These are phyloP conservation scores for Caloenas nicobarica DNA, from an alignment of 2,113 vertebrate genomes.

Conservation along the genomic window DNA sequence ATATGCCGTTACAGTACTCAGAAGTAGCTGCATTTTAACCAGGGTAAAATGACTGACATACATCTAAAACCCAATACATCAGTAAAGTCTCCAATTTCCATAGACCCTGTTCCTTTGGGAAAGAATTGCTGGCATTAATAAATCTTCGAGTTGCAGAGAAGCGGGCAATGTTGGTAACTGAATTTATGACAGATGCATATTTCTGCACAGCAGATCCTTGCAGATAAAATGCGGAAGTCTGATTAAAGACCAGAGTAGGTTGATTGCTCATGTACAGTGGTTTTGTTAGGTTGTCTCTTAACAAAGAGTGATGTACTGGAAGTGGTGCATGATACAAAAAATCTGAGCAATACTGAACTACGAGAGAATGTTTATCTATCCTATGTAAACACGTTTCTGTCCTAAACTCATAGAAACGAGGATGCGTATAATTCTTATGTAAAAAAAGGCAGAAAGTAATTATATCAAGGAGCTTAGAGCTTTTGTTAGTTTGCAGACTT, in stretches of 20 bases:
- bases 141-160: neutral
- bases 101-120: neutral
- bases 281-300: neutral
- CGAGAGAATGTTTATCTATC: neutral
- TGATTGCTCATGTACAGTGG: neutral
- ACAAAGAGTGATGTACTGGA: neutral
- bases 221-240: neutral
- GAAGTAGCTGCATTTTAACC: neutral
- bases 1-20: neutral
- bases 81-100: neutral
- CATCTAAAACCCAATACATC: neutral
- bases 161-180: neutral
- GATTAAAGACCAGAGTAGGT: neutral
- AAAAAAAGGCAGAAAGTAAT: neutral
- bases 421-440: neutral
- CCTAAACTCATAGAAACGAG: neutral
- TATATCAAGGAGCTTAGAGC: neutral
- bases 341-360: neutral
- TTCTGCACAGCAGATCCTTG: neutral
- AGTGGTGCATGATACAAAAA: neutral
- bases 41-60: neutral
- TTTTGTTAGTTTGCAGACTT: neutral
- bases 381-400: neutral
- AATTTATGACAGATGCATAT: neutral
- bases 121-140: neutral